Evolutionary conservation across 2,797 vertebrate species (phyloP), one percentile per base, ranked within the genome.

Genomic region (Oryzias dopingdopingensis): DNA sequence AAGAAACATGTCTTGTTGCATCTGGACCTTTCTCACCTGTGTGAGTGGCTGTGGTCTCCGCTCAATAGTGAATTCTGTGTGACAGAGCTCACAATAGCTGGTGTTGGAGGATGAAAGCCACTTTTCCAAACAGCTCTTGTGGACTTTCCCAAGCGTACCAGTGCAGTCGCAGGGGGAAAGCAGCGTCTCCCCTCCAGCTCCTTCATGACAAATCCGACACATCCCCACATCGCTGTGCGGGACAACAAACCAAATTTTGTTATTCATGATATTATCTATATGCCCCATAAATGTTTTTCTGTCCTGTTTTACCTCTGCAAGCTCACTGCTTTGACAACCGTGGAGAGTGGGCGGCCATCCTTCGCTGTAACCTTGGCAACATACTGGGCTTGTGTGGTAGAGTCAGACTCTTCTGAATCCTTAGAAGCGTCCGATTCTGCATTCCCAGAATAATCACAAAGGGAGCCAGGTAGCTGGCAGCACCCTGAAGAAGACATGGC

Each of bases 41-140:
- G 93, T 97, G 79, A 98, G 93, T 74, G 96, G 95, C 52, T 94
- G 92, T 4, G 96, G 96, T 79, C 93, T 91, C 79, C 97, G 93
- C 81, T 98, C 96, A 59, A 96, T 94, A 18, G 94, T 94, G 77
- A 99, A 98, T 86, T 98, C 95, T 5, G 96, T 97, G 91, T 98
- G 97, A 86, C 96, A 99, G 67, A 99, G 94, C 87, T 98, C 96
- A 62, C 97, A 98, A 92, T 97, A 99, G 90, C 95, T 99, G 85
- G 97, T 99, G 92, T 99, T 98, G 72, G 97, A 99, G 40, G 97
- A 98, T 16, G 97, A 98, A 26, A 99, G 93, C 97, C 97, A 99
- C 85, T 94, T 96, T 87, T 99, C 97, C 90, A 98, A 90, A 82
- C 97, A 99, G 91, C 94, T 99, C 87, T 95, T 96, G 91, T 99